Conservation (phyloP, 2,113 vertebrate genomes). For the Rhinolophus ferrumequinum region DNA sequence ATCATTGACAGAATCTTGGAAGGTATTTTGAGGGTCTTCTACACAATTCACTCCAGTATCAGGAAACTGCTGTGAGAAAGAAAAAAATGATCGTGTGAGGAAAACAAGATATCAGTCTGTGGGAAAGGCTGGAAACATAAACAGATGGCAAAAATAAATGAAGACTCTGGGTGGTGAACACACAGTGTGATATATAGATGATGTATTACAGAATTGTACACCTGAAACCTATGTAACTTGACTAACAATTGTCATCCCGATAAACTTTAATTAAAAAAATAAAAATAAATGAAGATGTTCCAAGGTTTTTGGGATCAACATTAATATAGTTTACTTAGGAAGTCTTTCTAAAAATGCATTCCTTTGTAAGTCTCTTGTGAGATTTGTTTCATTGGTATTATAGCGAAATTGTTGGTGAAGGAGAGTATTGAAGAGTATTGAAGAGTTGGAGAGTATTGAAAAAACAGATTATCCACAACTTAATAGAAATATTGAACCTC, state of each 20-base stretch:
- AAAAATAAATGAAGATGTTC: neutral
- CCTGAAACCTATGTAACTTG: no score
- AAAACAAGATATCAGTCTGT: neutral
- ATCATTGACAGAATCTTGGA: neutral
- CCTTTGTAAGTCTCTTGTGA: neutral
- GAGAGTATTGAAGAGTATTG: no score
- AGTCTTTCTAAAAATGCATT: constrained; percentile 3
- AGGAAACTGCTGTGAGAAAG: neutral
- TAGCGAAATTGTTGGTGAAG: constrained; percentile 7
- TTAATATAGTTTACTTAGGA: neutral
- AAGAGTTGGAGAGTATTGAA: neutral
- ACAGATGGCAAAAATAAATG: neutral
- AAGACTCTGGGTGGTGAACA: neutral
- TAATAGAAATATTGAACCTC: neutral
- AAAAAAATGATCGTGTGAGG: neutral
- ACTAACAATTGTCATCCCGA: no score
- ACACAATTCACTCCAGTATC: neutral
- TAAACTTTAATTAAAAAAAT: no score
- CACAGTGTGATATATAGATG: no score
- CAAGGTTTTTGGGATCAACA: neutral
- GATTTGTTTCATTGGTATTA: neutral
- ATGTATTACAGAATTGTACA: no score
- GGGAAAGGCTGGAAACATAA: neutral
- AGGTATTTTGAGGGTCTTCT: neutral
- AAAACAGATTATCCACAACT: neutral